Evolutionary conservation across 2,888 invertebrate species (phyloP), one percentile per base, ranked within the genome.

Genomic region (Spisula subtruncata): DNA sequence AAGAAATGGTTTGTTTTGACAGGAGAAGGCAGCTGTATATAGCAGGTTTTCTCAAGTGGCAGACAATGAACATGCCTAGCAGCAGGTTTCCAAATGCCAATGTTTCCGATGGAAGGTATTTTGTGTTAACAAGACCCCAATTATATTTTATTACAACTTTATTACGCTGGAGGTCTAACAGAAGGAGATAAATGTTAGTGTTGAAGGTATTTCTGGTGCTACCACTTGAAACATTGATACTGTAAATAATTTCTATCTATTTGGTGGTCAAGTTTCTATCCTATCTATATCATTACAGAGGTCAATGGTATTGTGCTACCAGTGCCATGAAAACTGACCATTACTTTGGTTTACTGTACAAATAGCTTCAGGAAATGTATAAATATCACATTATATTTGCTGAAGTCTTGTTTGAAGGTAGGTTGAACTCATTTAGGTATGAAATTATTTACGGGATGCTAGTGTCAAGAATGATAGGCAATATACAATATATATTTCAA

Each of bases 71-170:
- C 12, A 84, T 71, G 48, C 84, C 48, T 75, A 4, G 29, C 29
- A 75, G 75, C 71, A 84, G 75, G 84, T 84, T 71, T 84, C 46
- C 25, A 32, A 84, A 71, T 75, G 75, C 75, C 71, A 84, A 20
- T 35, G 48, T 66, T 84, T 56, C 48, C 18, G n/a, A 46, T 81
- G 18, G 20, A 46, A 81, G 51, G 35, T 25, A 81, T 25, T 75
- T 84, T 2, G 75, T 75, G 84, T 75, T 84, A 84, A 84, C 84
- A 71, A 84, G 84, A 75, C 8, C 71, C 71, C 60, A 71, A 84
- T 84, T 84, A 84, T 75, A 25, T 84, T 84, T 84, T 84, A 84
- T 84, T 84, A 48, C 75, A 75, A 75, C 14, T 75, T 75, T 75
- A 75, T 75, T 18, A 75, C 75, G 35, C 29, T 25, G 6, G 18